Conservation (phyloP, 2,113 vertebrate genomes). For the Pelecanoides urinatrix region DNA sequence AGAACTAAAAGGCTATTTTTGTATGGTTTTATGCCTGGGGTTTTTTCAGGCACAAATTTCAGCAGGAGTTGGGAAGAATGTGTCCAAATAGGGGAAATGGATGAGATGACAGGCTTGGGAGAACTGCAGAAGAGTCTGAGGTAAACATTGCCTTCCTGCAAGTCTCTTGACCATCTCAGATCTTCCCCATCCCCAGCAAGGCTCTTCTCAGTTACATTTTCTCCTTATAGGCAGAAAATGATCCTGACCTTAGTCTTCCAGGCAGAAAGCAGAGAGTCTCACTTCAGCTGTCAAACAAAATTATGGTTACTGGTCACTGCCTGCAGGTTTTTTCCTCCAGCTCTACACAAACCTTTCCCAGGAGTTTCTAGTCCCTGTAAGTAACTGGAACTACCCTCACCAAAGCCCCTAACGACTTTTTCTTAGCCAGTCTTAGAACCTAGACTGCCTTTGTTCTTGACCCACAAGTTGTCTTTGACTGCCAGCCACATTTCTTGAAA, state of each 20-base stretch:
- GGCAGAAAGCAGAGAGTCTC: neutral
- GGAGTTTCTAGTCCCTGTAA: neutral
- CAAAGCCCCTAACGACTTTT: neutral
- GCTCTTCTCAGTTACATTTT: neutral
- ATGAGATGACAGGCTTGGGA: neutral
- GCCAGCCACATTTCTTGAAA: neutral
- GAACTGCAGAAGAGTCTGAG: neutral
- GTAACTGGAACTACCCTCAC: neutral
- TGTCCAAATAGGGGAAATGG: neutral
- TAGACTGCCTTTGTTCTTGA: neutral
- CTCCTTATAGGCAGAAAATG: neutral
- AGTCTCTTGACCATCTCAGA: neutral
- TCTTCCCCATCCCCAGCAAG: neutral
- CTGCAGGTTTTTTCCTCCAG: neutral
- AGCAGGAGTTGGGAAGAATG: neutral
- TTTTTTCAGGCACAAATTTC: neutral
- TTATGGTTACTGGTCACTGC: neutral
- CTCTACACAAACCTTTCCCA: neutral
- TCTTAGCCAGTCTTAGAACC: neutral
- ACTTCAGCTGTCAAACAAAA: neutral
- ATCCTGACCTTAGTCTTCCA: neutral
- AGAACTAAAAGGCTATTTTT: neutral
- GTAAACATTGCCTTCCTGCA: neutral
- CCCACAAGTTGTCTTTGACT: neutral
- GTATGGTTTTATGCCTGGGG: rapidly evolving